Conservation (phyloP, 2,113 vertebrate genomes). For the Microtus richardsoni region DNA sequence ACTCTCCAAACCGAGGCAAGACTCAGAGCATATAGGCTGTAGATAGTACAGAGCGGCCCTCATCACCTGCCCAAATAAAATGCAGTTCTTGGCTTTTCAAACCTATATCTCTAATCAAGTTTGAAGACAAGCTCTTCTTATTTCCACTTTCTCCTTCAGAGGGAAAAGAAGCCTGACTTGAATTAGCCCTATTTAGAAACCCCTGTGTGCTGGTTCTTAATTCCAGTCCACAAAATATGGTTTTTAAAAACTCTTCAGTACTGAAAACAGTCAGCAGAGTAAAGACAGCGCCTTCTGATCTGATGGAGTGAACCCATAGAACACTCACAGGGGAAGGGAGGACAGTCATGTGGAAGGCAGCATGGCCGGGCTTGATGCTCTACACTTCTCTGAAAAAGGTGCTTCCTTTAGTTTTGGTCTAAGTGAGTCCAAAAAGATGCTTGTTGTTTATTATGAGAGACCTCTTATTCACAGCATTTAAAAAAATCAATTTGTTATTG, state of each 20-base stretch:
- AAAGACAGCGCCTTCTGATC: constrained; percentile 1
- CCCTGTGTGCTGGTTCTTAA: not conserved
- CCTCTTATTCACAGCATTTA: constrained; percentile 36
- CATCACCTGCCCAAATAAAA: not conserved
- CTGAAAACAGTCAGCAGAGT: not conserved
- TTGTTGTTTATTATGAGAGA: not conserved
- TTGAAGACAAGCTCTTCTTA: not conserved
- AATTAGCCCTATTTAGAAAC: not conserved
- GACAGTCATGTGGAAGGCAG: not conserved
- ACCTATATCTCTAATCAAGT: not conserved
- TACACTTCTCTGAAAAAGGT: not conserved
- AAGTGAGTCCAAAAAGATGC: constrained; percentile 46
- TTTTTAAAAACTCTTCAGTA: constrained; percentile 29
- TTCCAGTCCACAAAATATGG: not conserved
- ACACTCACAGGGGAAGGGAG: not conserved
- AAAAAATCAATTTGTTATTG: not conserved
- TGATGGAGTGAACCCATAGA: not conserved
- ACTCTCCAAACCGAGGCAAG: not conserved
- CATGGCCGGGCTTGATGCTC: not conserved
- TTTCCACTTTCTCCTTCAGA: not conserved
- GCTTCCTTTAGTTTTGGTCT: constrained; percentile 42
- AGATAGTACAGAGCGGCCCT: not conserved
- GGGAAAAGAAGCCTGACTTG: not conserved
- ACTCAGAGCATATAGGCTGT: accelerated
- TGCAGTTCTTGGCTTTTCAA: not conserved